Conservation (phyloP, 2,797 vertebrate genomes). For the Steatocranus sp. region DNA sequence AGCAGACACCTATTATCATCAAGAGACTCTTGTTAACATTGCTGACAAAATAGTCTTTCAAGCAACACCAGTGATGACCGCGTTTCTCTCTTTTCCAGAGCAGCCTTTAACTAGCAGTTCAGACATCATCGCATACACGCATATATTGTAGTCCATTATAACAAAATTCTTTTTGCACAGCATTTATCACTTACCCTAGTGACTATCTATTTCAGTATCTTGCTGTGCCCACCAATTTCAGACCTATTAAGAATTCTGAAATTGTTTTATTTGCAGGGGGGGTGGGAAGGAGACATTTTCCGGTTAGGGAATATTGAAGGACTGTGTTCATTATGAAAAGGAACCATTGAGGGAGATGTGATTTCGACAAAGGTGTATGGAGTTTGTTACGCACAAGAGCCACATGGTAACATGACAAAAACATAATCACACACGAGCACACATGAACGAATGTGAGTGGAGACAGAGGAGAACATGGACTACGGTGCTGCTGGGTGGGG, state of each 20-base stretch:
- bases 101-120: constrained; percentile 36
- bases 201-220: constrained; percentile 22
- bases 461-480: background rate
- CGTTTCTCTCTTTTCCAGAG: constrained; percentile 7
- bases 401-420: background rate
- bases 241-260: constrained; percentile 8
- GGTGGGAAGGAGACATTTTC: background rate
- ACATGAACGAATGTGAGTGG: background rate
- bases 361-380: background rate
- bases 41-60: constrained; percentile 26
- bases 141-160: background rate
- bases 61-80: constrained; percentile 4
- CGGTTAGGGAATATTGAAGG: background rate
- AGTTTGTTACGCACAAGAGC: background rate
- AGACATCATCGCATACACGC: constrained; percentile 12
- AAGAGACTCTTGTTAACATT: constrained; percentile 54
- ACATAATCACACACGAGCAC: background rate
- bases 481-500: constrained; percentile 1
- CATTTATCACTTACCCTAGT: constrained; percentile 17
- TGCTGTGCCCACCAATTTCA: background rate
- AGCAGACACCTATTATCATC: constrained; percentile 48
- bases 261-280: background rate
- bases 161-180: constrained; percentile 12
- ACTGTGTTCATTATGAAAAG: background rate
- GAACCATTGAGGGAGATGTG: background rate